Evolutionary conservation across 2,797 vertebrate species (phyloP), one percentile per base, ranked within the genome.

Genomic region (Molossus alvarezi): DNA sequence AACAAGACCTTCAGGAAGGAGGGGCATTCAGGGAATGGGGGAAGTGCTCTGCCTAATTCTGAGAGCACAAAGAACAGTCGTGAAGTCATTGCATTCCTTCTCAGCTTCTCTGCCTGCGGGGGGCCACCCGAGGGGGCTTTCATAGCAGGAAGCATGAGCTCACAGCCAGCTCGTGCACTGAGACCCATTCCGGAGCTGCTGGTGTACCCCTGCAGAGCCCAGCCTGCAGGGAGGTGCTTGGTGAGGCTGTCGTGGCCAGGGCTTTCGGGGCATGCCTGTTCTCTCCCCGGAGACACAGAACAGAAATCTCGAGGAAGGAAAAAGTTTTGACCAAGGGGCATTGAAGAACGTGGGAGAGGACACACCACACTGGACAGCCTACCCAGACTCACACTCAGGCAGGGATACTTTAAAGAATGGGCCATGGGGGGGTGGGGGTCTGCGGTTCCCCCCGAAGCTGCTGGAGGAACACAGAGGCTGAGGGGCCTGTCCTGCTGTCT

Each of bases 121-220:
- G 93, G 90, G 88, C 82, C 93, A 76, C 65, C 62, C 64, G 13
- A 85, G 90, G 88, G 84, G 90, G 92, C 92, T 91, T 91, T 93
- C 86, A 73, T 0, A 64, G 90, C 90, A 96, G 96, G 95, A 98
- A 97, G 90, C 83, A 98, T 98, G 98, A 98, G 97, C 97, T 99
- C 98, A 99, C 97, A 88, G 81, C 29, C 92, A 48, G 96, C 91
- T 95, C 71, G 95, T 75, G 72, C 72, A 92, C 96, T 7, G 18
- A 94, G 95, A 97, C 94, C 95, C 98, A 97, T 96, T 97, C 95
- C 95, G 86, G 55, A 96, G 97, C 97, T 95, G 95, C 96, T 97
- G 94, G 71, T 81, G n/a, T 85, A 93, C 92, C 85, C 77, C 62
- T 2, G 33, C 89, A 71, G 64, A 62, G 95, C 95, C 88, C 83